A percentile compares a stretch with the other conserved stretches of the same genome.
Conservation (phyloP, 2,888 invertebrate genomes). For the Seira ritae region DNA sequence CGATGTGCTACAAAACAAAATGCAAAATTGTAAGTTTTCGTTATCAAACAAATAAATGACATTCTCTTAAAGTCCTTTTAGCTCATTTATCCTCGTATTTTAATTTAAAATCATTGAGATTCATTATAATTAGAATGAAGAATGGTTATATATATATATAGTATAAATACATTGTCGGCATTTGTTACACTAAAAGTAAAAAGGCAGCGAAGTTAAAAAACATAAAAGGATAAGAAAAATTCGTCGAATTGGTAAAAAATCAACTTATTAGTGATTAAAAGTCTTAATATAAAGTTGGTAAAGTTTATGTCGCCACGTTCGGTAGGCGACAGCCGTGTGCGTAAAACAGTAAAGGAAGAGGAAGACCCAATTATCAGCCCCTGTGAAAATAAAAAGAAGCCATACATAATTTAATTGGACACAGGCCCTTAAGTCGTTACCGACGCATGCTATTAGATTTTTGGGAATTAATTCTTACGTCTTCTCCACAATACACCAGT, state of each 20-base stretch:
- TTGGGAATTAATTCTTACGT: conserved; percentile 54
- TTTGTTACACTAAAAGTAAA: no score
- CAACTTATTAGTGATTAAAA: no score
- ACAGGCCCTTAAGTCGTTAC: background rate
- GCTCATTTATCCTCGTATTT: no score
- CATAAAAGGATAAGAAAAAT: no score
- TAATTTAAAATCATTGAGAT: no score
- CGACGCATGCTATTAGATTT: background rate
- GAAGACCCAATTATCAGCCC: conserved; percentile 47
- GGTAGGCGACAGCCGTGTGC: conserved; percentile 67
- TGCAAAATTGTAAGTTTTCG: background rate
- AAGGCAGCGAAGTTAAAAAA: no score
- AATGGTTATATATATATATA: no score
- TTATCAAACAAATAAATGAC: conserved; percentile 18
- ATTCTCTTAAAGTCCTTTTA: no score
- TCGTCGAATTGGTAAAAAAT: no score
- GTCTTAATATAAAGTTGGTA: no score
- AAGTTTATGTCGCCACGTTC: conserved; percentile 62
- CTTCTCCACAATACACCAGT: conserved; percentile 51
- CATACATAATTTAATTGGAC: conserved; percentile 20
- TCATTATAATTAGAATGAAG: no score
- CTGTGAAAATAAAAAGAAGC: conserved; percentile 43
- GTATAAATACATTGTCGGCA: no score
- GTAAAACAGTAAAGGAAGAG: conserved; percentile 68
- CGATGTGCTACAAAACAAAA: conserved; percentile 84